phyloP scores from a whole-genome alignment of 30 jellyfish, hydroid and myxozoan species.

The Aurelia sp. region DNA sequence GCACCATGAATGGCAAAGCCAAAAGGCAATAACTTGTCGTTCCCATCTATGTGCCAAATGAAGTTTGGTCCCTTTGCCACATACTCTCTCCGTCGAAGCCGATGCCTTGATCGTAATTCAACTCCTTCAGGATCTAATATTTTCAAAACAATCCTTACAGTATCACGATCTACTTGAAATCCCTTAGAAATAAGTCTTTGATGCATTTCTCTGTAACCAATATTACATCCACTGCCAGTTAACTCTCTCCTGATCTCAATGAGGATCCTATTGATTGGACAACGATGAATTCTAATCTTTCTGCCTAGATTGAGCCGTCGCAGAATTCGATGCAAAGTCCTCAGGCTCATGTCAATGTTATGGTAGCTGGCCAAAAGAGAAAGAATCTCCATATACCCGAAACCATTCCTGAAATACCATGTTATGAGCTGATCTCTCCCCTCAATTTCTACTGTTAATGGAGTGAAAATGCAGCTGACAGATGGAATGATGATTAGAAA shows the following conservation, averaged over 20 bases:
- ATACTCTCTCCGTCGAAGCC: slow-evolving; percentile 36
- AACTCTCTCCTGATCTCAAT: slow-evolving; percentile 1
- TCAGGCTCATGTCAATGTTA: slow-evolving; percentile 11
- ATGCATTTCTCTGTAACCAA: slow-evolving; percentile 35
- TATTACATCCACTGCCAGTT: neutral
- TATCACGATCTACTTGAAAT: slow-evolving; percentile 7
- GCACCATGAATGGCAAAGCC: slow-evolving; percentile 62
- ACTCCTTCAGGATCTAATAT: slow-evolving; percentile 6
- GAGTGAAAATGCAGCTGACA: no score
- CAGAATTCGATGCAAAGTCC: slow-evolving; percentile 31
- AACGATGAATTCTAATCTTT: neutral
- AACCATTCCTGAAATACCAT: no score
- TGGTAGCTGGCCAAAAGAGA: slow-evolving; percentile 1
- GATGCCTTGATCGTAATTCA: neutral
- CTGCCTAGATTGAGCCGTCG: slow-evolving; percentile 17
- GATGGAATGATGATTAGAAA: no score
- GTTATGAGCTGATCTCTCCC: no score
- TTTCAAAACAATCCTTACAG: slow-evolving; percentile 15
- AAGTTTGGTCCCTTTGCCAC: slow-evolving; percentile 46
- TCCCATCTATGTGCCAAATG: slow-evolving; percentile 44
- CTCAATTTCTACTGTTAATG: no score
- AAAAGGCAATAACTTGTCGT: slow-evolving; percentile 38
- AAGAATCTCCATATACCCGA: no score
- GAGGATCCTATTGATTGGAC: neutral
- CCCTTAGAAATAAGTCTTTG: slow-evolving; percentile 15